A percentile compares a stretch with the other conserved stretches of the same genome.
Evolutionary conservation across 2,113 vertebrate species (phyloP).

Genomic region (Petroica traversi): DNA sequence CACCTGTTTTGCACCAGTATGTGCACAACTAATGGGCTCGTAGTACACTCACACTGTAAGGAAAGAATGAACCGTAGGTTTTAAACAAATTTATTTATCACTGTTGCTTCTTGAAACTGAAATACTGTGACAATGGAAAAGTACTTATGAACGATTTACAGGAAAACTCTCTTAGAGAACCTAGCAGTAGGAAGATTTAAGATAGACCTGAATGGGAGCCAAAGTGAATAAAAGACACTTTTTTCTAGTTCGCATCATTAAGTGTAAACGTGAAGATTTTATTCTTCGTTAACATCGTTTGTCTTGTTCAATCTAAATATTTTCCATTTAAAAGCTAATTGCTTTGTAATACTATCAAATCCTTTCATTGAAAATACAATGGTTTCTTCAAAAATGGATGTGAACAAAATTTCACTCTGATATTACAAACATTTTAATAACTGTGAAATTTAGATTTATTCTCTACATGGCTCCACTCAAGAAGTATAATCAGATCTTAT

Average conservation of each 20-base stretch:
- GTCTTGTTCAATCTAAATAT: not conserved
- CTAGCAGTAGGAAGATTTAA: not conserved
- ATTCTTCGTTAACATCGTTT: not conserved
- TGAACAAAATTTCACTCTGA: constrained; percentile 2
- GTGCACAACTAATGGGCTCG: not conserved
- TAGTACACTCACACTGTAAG: not conserved
- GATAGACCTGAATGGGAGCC: not conserved
- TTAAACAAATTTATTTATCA: not conserved
- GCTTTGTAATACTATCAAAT: not conserved
- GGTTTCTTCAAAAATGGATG: constrained; percentile 15
- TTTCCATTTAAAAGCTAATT: not conserved
- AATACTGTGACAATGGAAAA: not conserved
- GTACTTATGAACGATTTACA: not conserved
- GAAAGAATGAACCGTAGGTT: not conserved
- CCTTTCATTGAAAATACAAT: not conserved
- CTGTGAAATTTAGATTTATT: not conserved
- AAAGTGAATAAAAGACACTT: not conserved
- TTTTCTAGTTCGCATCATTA: not conserved
- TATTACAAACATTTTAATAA: constrained; percentile 9
- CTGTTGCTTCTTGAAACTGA: not conserved
- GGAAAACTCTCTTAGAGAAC: not conserved
- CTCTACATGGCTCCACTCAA: not conserved
- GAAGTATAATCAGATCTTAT: not conserved
- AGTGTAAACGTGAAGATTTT: not conserved
- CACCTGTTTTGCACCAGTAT: not conserved